phyloP scores from a whole-genome alignment of 2,797 vertebrate species.

The Orestias chungarensis region DNA sequence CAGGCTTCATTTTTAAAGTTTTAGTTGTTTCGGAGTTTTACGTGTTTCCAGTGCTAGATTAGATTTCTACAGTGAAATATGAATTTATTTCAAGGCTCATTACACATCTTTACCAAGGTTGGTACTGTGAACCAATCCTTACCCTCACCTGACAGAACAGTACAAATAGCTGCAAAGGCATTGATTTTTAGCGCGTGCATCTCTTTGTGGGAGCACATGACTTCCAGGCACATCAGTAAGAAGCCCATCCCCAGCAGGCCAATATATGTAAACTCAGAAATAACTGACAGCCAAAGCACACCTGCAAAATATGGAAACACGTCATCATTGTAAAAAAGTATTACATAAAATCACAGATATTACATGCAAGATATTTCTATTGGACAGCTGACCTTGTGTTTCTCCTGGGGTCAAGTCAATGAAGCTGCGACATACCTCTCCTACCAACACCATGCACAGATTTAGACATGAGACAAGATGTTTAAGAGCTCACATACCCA shows the following conservation, averaged over 20 bases:
- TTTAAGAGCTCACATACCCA: not conserved
- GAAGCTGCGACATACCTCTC: conserved; percentile 85
- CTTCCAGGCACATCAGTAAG: conserved; percentile 85
- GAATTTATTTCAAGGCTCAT: not conserved
- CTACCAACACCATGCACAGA: conserved; percentile 59
- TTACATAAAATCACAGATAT: not conserved
- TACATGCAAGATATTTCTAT: not conserved
- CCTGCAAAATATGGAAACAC: conserved; percentile 62
- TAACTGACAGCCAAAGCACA: conserved; percentile 80
- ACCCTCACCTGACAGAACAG: conserved; percentile 83
- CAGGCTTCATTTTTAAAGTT: not conserved
- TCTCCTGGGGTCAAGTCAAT: conserved; percentile 85
- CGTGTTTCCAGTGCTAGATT: not conserved
- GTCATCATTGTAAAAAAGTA: not conserved
- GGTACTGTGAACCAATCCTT: not conserved
- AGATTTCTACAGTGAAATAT: not conserved
- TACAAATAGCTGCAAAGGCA: conserved; percentile 86
- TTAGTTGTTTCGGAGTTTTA: not conserved
- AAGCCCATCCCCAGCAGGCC: conserved; percentile 85
- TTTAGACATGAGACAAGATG: not conserved
- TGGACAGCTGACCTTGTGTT: conserved; percentile 79
- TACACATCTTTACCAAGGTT: conserved; percentile 1
- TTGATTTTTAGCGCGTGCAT: conserved; percentile 86
- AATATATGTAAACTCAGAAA: conserved; percentile 87
- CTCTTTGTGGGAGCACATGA: conserved; percentile 81